Evolutionary conservation across 2,797 vertebrate species (phyloP).

Genomic region (Ispidina lecontei): DNA sequence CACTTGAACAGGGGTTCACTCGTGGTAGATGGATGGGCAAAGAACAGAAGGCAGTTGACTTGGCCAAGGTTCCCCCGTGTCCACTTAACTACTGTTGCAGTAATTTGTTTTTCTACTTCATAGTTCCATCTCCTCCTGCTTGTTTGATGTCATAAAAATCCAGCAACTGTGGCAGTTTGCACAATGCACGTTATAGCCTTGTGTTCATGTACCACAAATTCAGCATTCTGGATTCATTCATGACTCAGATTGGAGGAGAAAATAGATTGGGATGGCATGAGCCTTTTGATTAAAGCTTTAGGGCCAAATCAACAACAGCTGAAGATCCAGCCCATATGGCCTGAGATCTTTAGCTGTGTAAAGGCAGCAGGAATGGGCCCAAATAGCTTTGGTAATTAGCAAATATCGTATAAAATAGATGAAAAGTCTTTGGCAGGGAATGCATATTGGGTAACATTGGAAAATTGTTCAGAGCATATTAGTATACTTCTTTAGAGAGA

Average conservation of each 20-base stretch:
- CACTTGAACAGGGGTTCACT: not conserved
- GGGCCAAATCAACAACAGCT: conserved; percentile 68
- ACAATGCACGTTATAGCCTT: conserved; percentile 67
- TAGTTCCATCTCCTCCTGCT: conserved; percentile 52
- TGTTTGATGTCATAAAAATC: conserved; percentile 53
- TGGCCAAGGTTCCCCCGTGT: conserved; percentile 15
- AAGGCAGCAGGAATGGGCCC: conserved; percentile 59
- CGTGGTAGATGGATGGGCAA: not conserved
- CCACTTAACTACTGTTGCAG: conserved; percentile 33
- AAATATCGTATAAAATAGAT: conserved; percentile 58
- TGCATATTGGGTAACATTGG: not conserved
- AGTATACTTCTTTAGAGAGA: conserved; percentile 19
- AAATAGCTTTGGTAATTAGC: conserved; percentile 69
- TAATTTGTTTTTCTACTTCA: conserved; percentile 61
- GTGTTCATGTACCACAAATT: conserved; percentile 68
- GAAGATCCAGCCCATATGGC: conserved; percentile 69
- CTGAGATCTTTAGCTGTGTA: conserved; percentile 52
- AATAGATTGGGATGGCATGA: conserved; percentile 50
- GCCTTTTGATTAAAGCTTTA: conserved; percentile 64
- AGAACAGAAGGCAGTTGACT: conserved; percentile 53
- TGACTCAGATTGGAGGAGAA: conserved; percentile 55
- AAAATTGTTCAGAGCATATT: conserved; percentile 38
- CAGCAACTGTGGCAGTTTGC: conserved; percentile 48
- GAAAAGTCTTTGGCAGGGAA: conserved; percentile 52
- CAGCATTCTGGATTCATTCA: conserved; percentile 57